These are phyloP conservation scores for Ephydatia muelleri DNA, from an alignment of 37 sponge, comb jelly and placozoan species.

Conservation along the genomic window DNA sequence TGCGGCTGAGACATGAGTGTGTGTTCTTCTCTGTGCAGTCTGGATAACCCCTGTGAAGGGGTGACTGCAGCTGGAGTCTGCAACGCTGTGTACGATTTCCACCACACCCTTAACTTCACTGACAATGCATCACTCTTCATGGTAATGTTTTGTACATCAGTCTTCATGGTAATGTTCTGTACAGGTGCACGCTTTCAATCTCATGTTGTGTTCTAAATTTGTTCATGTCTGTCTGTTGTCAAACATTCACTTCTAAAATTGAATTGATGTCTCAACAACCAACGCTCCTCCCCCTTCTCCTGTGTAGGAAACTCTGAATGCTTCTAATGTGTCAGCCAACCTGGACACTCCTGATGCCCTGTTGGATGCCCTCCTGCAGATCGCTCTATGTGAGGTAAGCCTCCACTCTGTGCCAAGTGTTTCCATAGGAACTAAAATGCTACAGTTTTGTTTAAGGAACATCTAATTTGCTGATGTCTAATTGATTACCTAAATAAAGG, in stretches of 20 bases:
- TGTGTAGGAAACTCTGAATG: slow-evolving; percentile 28
- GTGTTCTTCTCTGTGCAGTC: neutral
- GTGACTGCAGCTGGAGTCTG: slow-evolving; percentile 18
- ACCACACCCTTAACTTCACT: slow-evolving; percentile 65
- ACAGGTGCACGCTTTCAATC: no score
- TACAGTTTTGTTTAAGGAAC: no score
- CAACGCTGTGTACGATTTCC: slow-evolving; percentile 53
- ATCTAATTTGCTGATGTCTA: neutral
- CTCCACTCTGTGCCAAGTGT: neutral
- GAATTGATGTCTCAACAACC: neutral
- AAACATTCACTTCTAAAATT: neutral
- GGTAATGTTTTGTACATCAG: neutral
- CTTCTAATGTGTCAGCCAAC: slow-evolving; percentile 55
- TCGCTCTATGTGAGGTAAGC: slow-evolving; percentile 77
- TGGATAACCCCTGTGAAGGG: slow-evolving; percentile 47
- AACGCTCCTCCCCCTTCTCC: neutral
- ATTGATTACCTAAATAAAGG: no score
- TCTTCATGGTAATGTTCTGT: neutral
- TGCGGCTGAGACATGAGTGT: neutral
- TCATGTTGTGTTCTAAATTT: no score
- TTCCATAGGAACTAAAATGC: no score
- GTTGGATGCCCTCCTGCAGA: slow-evolving; percentile 77
- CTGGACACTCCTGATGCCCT: slow-evolving; percentile 74
- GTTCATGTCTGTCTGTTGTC: neutral
- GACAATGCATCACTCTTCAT: slow-evolving; percentile 17